Percentiles rank a stretch among this genome's conserved stretches.
phyloP scores from a whole-genome alignment of 2,797 vertebrate species.

The Peromyscus eremicus region DNA sequence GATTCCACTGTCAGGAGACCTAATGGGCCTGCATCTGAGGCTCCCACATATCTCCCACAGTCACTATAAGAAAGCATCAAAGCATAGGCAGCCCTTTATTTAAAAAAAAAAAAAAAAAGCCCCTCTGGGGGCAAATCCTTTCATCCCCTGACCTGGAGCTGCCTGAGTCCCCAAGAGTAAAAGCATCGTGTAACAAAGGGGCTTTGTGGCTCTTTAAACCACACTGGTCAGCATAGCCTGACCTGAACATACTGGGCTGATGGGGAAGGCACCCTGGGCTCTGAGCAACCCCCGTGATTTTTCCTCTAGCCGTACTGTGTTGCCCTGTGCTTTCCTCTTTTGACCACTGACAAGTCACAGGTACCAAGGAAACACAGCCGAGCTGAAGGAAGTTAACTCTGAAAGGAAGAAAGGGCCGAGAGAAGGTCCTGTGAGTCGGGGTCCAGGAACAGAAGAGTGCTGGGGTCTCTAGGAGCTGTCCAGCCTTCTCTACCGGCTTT shows the following conservation, averaged over 20 bases:
- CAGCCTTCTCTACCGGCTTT: neutral
- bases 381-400: neutral
- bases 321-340: neutral
- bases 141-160: neutral
- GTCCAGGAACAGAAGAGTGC: neutral
- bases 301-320: neutral
- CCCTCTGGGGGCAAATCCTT: neutral
- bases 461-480: neutral
- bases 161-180: accelerated
- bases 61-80: neutral
- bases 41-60: neutral
- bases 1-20: neutral
- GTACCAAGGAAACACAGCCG: conserved; percentile 25
- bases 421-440: neutral
- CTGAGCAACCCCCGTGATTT: neutral
- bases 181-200: neutral
- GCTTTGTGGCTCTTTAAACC: neutral
- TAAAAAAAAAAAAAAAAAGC: neutral
- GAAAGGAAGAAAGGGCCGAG: conserved; percentile 57
- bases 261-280: neutral
- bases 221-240: neutral
- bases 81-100: neutral
- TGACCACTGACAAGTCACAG: conserved; percentile 56
- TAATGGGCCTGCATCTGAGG: neutral
- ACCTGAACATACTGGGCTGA: neutral